Base-by-base conservation (phyloP, 2,113 vertebrate species). In the Rhabdomys dilectus region DNA sequence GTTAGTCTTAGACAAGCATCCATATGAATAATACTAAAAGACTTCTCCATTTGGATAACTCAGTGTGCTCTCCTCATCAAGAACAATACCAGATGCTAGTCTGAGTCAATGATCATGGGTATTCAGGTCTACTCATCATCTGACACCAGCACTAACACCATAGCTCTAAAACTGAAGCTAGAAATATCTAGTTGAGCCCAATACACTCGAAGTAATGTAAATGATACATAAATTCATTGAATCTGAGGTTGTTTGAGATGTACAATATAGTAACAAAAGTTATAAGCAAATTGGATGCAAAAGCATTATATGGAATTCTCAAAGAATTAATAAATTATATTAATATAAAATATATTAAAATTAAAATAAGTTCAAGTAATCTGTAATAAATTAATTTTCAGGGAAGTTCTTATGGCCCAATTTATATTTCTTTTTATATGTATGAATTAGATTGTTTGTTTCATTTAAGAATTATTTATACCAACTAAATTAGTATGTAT, bases 391-490 rank as follows among this genome's bases (percentile, higher is more conserved):
- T 93, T 62, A 81, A 89, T 82, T 96, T 77, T 29, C 7, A 73
- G 42, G 42, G 91, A n/a, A 77, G 24, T 75, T 56, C n/a, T 64
- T 64, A 39, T 64, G 22, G 34, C 24, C 29, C 26, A 93, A 24
- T 81, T 68, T 84, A 45, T 1, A 51, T 13, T 68, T 7, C n/a
- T 11, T 39, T 78, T 64, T 58, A 45, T 31, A 36, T n/a, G 7
- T 78, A 78, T 17, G 90, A 92, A 29, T 17, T 66, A 48, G 34
- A 17, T 12, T 58, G 81, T 58, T 66, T 85, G 34, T 91, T 96
- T 92, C 53, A 88, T 39, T 89, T 95, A 75, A 45, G 10, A 91
- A 85, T 89, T 62, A 58, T 90, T 58, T 76, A 22, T 91, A 7
- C 56, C 26, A 94, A 86, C 17, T 22, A 51, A 93, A 39, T 81